Evolutionary conservation across 2,797 vertebrate species (phyloP).

Genomic region (Petrocephalus sullivani): DNA sequence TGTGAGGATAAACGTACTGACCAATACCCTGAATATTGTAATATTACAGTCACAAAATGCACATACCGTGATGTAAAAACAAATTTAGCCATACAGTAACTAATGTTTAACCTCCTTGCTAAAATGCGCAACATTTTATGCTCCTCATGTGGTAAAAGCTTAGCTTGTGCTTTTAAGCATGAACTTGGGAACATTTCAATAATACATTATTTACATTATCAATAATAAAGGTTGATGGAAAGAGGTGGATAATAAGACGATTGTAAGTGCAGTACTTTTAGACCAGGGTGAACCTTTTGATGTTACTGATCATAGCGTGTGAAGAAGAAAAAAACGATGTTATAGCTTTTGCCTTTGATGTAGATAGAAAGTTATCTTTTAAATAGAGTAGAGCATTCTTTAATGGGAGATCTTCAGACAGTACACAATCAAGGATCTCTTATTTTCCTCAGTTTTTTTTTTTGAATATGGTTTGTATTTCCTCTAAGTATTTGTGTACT

Average conservation of each 20-base stretch:
- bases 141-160: not conserved
- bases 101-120: not conserved
- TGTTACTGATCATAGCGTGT: not conserved
- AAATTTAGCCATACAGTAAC: not conserved
- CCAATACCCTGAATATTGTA: not conserved
- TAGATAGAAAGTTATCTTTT: not conserved
- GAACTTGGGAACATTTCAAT: not conserved
- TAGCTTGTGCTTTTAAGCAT: not conserved
- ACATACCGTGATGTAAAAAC: not conserved
- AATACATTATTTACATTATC: constrained; percentile 11
- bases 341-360: not conserved
- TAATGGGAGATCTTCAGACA: not conserved
- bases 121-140: not conserved
- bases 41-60: not conserved
- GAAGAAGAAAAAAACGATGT: not conserved
- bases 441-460: not conserved
- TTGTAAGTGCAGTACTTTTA: not conserved
- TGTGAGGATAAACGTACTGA: not conserved
- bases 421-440: not conserved
- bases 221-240: not conserved
- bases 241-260: not conserved
- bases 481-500: not conserved
- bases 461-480: not conserved
- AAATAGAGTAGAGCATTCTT: not conserved
- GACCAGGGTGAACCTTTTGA: not conserved